Percentiles rank a stretch among this genome's conserved stretches.
Evolutionary conservation across 2,888 invertebrate genomes (phyloP).

Genomic region (Leptura quadrifasciata): DNA sequence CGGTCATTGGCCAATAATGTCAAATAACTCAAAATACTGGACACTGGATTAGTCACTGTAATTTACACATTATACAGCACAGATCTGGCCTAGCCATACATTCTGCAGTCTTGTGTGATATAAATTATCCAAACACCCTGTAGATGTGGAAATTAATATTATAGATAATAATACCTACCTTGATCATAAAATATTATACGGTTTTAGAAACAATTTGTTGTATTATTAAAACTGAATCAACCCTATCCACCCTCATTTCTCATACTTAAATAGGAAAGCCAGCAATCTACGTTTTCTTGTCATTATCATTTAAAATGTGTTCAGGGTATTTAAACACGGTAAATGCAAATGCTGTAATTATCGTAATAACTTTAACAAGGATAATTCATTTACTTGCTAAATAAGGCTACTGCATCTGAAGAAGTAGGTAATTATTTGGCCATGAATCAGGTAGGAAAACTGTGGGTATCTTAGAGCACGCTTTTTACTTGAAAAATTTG

Average conservation of each 20-base stretch:
- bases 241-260: conserved; percentile 10
- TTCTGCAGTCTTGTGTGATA: not conserved
- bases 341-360: conserved; percentile 4
- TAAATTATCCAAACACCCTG: not conserved
- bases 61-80: too few relatives aligned
- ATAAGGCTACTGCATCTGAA: conserved; percentile 2
- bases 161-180: not conserved
- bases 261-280: not conserved
- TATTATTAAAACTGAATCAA: not conserved
- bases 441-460: conserved; percentile 7
- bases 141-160: not conserved
- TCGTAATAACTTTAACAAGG: not conserved
- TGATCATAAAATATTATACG: too few relatives aligned
- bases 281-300: not conserved
- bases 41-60: too few relatives aligned
- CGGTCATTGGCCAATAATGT: too few relatives aligned
- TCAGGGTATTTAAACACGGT: not conserved
- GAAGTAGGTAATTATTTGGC: conserved; percentile 5
- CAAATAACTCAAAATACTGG: too few relatives aligned
- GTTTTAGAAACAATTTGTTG: too few relatives aligned
- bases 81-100: not conserved
- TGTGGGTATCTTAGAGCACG: not conserved
- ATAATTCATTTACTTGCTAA: not conserved
- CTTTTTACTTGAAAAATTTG: not conserved
- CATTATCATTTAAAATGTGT: not conserved